These are phyloP conservation scores for Tetragnatha versicolor DNA, from an alignment of 1,140 invertebrate species.

Conservation along the genomic window DNA sequence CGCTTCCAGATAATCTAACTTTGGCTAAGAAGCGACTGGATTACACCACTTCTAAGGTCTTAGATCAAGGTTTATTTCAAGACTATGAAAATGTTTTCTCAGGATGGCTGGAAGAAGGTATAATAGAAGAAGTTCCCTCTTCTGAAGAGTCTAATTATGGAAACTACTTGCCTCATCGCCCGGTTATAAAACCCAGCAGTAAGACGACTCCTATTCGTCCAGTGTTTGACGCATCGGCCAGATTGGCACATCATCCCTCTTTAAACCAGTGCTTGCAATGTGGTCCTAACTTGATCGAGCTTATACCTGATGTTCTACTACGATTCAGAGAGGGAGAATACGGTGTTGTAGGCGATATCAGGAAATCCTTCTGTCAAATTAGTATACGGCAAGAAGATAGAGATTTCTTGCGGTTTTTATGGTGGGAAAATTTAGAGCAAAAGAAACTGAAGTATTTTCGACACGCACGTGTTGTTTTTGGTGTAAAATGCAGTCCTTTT, in stretches of 20 bases:
- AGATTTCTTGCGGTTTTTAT: background rate
- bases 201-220: background rate
- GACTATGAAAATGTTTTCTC: background rate
- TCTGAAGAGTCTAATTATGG: background rate
- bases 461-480: background rate
- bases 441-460: background rate
- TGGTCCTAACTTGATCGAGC: background rate
- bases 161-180: background rate
- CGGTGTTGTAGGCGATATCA: background rate
- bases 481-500: background rate
- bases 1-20: too few relatives aligned
- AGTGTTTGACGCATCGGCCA: background rate
- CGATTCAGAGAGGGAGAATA: background rate
- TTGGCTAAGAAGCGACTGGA: background rate
- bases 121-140: background rate
- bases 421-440: background rate
- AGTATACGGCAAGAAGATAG: background rate
- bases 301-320: background rate
- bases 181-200: background rate
- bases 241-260: background rate
- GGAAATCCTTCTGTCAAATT: conserved; percentile 13
- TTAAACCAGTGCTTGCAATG: background rate
- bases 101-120: background rate
- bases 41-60: background rate
- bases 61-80: background rate